These are phyloP conservation scores for Microcebus jonahi DNA, from an alignment of 2,113 vertebrate genomes.

Conservation along the genomic window DNA sequence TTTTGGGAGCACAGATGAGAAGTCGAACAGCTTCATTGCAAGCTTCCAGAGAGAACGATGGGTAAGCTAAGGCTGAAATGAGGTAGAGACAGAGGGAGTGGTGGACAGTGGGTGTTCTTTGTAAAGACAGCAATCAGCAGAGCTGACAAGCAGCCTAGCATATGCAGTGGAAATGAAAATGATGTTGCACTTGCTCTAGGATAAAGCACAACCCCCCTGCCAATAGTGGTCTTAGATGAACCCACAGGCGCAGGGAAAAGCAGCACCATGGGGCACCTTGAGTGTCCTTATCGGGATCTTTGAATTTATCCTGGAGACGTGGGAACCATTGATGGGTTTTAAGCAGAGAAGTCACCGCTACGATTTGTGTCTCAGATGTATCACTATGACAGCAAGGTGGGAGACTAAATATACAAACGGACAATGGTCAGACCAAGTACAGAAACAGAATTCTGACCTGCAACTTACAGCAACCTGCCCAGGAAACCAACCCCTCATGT, in stretches of 20 bases:
- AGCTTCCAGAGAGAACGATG: neutral
- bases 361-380: neutral
- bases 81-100: neutral
- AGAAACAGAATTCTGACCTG: neutral
- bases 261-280: fast-evolving
- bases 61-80: neutral
- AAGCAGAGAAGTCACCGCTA: neutral
- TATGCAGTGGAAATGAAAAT: neutral
- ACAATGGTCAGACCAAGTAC: neutral
- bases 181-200: neutral
- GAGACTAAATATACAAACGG: neutral
- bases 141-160: neutral
- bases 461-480: too few relatives aligned
- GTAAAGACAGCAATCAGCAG: neutral
- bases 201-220: neutral
- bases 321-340: neutral
- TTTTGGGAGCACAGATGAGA: neutral
- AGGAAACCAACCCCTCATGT: neutral
- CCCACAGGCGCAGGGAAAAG: neutral
- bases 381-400: neutral
- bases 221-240: neutral
- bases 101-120: neutral
- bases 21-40: neutral
- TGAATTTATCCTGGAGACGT: neutral
- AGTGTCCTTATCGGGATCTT: neutral